Percentiles rank a stretch among this genome's conserved stretches.
Conservation (phyloP, 2,113 vertebrate species). For the Trematomus loennbergii region DNA sequence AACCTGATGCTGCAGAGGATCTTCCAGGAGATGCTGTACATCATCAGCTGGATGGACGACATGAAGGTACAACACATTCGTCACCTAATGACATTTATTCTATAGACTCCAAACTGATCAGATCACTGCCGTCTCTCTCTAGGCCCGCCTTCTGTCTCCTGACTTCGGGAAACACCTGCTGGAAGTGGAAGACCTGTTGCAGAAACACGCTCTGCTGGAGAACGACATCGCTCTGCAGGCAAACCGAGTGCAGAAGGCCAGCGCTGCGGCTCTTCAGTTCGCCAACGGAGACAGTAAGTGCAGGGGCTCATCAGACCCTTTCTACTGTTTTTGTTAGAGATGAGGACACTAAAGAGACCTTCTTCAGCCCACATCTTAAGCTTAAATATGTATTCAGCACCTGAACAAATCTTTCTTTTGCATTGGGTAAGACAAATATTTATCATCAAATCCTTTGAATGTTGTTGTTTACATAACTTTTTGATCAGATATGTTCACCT, state of each 20-base stretch:
- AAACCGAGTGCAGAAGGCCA: conserved; percentile 88
- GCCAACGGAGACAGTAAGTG: conserved; percentile 89
- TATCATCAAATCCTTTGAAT: background rate
- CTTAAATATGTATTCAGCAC: background rate
- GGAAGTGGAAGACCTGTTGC: conserved; percentile 94
- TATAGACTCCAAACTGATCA: background rate
- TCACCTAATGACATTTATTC: no score
- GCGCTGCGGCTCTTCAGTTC: conserved; percentile 87
- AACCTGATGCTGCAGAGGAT: conserved; percentile 92
- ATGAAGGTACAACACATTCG: conserved; percentile 88
- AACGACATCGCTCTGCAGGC: conserved; percentile 92
- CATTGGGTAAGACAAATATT: background rate
- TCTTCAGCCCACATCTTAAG: background rate
- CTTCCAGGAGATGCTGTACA: conserved; percentile 98
- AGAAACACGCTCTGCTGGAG: conserved; percentile 93
- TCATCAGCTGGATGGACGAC: conserved; percentile 97
- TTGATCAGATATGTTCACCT: background rate
- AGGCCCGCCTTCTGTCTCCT: conserved; percentile 89
- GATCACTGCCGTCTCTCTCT: background rate
- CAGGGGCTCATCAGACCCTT: background rate
- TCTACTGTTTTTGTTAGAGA: background rate
- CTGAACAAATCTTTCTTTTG: background rate
- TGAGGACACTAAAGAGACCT: background rate
- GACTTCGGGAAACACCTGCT: conserved; percentile 96
- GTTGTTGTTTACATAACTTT: background rate